Percentiles rank a stretch among this genome's conserved stretches.
phyloP scores from a whole-genome alignment of 1,140 invertebrate species.

The Leptonema lineaticorne region DNA sequence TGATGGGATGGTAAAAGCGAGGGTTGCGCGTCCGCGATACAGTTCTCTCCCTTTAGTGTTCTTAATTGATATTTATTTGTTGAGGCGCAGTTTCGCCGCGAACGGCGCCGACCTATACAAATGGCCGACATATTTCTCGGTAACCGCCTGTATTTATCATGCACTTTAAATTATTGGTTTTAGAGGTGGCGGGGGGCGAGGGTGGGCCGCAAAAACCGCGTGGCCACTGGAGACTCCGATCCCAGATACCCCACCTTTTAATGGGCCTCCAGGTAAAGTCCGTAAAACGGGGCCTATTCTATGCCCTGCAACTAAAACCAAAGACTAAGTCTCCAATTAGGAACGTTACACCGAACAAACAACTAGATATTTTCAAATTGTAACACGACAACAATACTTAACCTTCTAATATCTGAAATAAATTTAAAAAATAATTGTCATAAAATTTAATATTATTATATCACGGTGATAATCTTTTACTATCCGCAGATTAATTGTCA shows the following conservation, averaged over 20 bases:
- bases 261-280: not conserved
- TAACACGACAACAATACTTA: no score
- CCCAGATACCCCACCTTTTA: not conserved
- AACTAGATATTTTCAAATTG: no score
- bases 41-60: not conserved
- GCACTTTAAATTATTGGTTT: conserved; percentile 29
- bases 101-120: conserved; percentile 6
- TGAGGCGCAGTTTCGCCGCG: not conserved
- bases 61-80: conserved; percentile 32
- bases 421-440: no score
- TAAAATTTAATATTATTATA: no score
- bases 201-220: not conserved
- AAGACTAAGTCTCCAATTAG: no score
- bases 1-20: not conserved
- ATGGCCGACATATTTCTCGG: conserved; percentile 28
- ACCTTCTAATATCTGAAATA: no score
- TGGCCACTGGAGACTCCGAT: not conserved
- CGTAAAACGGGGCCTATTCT: no score
- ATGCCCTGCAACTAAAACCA: no score
- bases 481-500: not conserved
- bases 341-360: no score
- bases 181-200: not conserved
- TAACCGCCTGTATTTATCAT: conserved; percentile 29
- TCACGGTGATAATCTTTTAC: no score
- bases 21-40: not conserved